Percentiles rank a stretch among this genome's conserved stretches.
phyloP scores from a whole-genome alignment of 2,113 vertebrate genomes.

The Hippocampus barbouri region DNA sequence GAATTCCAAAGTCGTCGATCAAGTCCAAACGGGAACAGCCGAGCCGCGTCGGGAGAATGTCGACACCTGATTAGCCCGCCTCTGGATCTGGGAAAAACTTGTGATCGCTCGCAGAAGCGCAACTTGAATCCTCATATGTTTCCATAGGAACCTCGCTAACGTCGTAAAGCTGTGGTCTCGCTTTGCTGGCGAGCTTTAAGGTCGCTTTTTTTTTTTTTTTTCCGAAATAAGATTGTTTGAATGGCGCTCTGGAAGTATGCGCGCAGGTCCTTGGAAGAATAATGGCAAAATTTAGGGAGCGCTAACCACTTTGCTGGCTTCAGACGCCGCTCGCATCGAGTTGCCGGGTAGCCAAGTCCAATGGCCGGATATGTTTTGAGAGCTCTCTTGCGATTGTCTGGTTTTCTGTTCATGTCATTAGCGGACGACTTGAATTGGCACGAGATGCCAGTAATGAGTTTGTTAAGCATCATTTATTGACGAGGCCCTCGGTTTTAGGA shows the following conservation, averaged over 20 bases:
- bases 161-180: conserved; percentile 5
- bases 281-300: neutral
- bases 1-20: conserved; percentile 3
- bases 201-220: no score
- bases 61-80: conserved; percentile 5
- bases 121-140: conserved; percentile 13
- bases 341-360: conserved; percentile 1
- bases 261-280: neutral
- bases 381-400: neutral
- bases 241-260: neutral
- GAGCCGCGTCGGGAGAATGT: neutral
- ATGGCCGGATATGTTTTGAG: neutral
- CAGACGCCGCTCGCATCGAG: neutral
- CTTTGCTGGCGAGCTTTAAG: neutral
- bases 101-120: conserved; percentile 1
- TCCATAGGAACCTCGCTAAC: conserved; percentile 10
- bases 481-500: neutral
- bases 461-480: neutral
- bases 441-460: neutral
- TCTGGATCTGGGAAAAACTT: conserved; percentile 11
- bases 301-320: conserved; percentile 5
- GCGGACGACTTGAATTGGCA: neutral
- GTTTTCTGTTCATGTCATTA: neutral
- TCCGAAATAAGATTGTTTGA: neutral
- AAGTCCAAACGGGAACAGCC: conserved; percentile 4